These are phyloP conservation scores for Tinea pellionella DNA, from an alignment of 2,888 invertebrate species.

Conservation along the genomic window DNA sequence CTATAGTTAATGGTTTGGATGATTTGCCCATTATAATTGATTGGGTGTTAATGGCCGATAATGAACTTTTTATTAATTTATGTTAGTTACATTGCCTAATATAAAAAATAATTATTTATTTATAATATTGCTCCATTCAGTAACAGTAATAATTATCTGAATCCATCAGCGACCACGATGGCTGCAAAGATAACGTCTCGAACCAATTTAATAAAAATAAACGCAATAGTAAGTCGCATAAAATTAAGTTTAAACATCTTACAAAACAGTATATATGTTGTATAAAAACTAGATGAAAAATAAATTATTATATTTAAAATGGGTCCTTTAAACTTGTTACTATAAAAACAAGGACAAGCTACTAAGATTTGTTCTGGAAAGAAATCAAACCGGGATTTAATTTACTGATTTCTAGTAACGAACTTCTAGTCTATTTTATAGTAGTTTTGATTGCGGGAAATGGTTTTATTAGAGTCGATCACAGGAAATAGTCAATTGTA, in stretches of 20 bases:
- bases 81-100: no score
- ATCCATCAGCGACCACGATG: no score
- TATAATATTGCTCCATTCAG: no score
- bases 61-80: not conserved
- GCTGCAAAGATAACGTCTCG: no score
- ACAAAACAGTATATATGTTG: no score
- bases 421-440: not conserved
- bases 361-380: not conserved
- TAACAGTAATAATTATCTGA: no score
- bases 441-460: conserved; percentile 7
- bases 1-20: conserved; percentile 11
- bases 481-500: conserved; percentile 5
- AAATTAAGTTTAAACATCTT: no score
- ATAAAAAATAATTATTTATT: no score
- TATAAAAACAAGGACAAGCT: not conserved
- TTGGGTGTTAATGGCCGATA: not conserved
- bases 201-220: no score
- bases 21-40: conserved; percentile 1
- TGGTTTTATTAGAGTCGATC: conserved; percentile 10
- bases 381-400: conserved; percentile 8
- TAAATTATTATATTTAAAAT: not conserved
- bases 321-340: not conserved
- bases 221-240: no score
- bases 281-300: no score
- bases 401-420: not conserved